Evolutionary conservation across 2,888 invertebrate genomes (phyloP).

Genomic region (Camponotus fellah): DNA sequence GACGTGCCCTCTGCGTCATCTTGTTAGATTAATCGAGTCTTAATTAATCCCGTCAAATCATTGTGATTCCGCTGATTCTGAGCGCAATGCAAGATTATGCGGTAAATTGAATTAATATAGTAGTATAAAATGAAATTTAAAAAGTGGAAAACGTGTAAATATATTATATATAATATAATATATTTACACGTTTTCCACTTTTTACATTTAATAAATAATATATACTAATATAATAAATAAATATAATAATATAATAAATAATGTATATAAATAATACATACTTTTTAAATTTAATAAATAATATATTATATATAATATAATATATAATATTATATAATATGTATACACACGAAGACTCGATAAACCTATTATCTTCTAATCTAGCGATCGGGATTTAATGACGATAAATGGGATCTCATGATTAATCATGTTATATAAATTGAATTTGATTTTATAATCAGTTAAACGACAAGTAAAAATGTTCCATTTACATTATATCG

Average conservation of each 20-base stretch:
- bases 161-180: no score
- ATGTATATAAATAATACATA: no score
- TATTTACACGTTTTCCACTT: not conserved
- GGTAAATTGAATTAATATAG: not conserved
- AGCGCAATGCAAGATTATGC: not conserved
- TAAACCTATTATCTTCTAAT: no score
- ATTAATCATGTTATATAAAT: not conserved
- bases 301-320: not conserved
- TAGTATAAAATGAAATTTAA: not conserved
- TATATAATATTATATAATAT: no score
- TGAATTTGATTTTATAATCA: not conserved
- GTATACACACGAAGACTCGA: not conserved
- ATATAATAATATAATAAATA: no score
- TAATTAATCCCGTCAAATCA: not conserved
- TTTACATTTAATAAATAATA: not conserved
- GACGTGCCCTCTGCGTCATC: not conserved
- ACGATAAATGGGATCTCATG: not conserved
- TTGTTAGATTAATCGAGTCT: not conserved
- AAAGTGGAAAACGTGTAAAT: not conserved
- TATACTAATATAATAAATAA: no score
- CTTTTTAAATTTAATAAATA: no score
- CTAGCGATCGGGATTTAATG: not conserved
- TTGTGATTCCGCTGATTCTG: not conserved
- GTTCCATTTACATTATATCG: not conserved
- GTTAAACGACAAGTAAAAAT: no score